A percentile compares a stretch with the other conserved stretches of the same genome.
Evolutionary conservation across 2,113 vertebrate species (phyloP).

Genomic region (Oncorhynchus clarkii): DNA sequence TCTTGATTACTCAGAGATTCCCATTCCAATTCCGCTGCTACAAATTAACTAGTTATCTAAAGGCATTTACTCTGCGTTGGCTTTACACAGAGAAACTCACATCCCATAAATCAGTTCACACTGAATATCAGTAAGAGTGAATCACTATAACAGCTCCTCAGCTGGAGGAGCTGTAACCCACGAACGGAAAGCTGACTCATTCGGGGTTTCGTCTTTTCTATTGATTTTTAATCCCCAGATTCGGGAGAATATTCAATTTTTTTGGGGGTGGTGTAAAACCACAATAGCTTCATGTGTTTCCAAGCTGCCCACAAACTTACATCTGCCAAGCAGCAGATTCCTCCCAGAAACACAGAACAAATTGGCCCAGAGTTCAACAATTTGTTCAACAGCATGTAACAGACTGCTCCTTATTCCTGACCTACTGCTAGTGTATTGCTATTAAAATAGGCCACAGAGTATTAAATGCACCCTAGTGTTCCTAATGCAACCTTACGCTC

Average conservation of each 20-base stretch:
- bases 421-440: slow-evolving; percentile 34
- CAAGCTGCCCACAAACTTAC: slow-evolving; percentile 24
- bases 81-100: not conserved
- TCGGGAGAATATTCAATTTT: slow-evolving; percentile 8
- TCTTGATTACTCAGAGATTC: slow-evolving; percentile 68
- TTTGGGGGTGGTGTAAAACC: slow-evolving; percentile 8
- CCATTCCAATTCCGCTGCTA: slow-evolving; percentile 49
- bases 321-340: slow-evolving; percentile 33
- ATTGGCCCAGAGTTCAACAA: not conserved
- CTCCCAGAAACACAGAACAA: slow-evolving; percentile 31
- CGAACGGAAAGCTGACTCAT: slow-evolving; percentile 64
- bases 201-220: slow-evolving; percentile 39
- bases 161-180: slow-evolving; percentile 25
- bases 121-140: slow-evolving; percentile 52
- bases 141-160: slow-evolving; percentile 59
- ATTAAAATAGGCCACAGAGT: slow-evolving; percentile 4
- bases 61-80: slow-evolving; percentile 21
- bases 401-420: slow-evolving; percentile 20
- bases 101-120: slow-evolving; percentile 27
- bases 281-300: slow-evolving; percentile 53
- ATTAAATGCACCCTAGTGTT: no score
- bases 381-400: not conserved
- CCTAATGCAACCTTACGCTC: no score
- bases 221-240: slow-evolving; percentile 57
- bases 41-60: slow-evolving; percentile 52